Conservation (phyloP, 2,888 invertebrate species). For the Drosophila mulleri region DNA sequence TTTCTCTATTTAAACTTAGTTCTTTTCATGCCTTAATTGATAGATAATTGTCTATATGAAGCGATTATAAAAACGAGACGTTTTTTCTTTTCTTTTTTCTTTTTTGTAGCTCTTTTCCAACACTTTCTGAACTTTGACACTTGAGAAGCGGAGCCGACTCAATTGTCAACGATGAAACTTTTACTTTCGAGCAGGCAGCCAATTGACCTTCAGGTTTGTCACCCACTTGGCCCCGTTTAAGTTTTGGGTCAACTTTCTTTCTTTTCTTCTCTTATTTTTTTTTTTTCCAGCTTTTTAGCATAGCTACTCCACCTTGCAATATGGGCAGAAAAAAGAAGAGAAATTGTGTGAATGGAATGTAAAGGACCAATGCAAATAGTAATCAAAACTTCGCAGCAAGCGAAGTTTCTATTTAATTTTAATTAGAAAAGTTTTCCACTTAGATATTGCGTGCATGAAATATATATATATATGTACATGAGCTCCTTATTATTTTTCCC, state of each 20-base stretch:
- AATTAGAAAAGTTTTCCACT: constrained; percentile 77
- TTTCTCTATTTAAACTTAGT: not conserved
- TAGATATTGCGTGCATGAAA: constrained; percentile 64
- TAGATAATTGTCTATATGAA: constrained; percentile 1
- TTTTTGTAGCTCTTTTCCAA: not conserved
- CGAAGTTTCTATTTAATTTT: constrained; percentile 75
- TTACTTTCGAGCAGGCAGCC: constrained; percentile 26
- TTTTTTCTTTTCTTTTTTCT: not conserved
- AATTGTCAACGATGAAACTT: constrained; percentile 23
- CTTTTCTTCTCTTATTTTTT: not conserved
- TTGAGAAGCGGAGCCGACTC: constrained; percentile 7
- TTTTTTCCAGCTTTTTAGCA: not conserved
- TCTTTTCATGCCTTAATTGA: not conserved
- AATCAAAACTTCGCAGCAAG: constrained; percentile 68
- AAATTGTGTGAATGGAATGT: constrained; percentile 17
- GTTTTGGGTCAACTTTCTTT: constrained; percentile 49
- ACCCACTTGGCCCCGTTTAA: constrained; percentile 39
- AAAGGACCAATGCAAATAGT: constrained; percentile 64
- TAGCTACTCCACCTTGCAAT: constrained; percentile 40
- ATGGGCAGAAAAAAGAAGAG: constrained; percentile 24
- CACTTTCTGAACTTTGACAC: constrained; percentile 23
- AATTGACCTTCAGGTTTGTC: constrained; percentile 45
- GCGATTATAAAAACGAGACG: not conserved
- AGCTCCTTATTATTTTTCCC: constrained; percentile 1
- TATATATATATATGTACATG: constrained; percentile 14